Evolutionary conservation across 2,797 vertebrate species (phyloP).

Genomic region (Phylloscopus collybita): DNA sequence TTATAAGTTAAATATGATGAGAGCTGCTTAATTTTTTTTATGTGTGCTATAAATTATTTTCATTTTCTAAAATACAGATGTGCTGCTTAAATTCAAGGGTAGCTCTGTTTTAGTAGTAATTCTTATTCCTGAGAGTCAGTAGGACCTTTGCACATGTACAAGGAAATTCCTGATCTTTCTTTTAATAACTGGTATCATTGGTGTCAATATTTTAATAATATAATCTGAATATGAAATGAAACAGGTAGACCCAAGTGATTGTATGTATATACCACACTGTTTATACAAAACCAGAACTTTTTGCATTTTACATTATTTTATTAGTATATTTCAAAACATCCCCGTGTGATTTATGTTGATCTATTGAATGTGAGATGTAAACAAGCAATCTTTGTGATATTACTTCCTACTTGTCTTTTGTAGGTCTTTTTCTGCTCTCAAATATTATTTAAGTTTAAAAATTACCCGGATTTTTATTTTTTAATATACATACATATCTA

Average conservation of each 20-base stretch:
- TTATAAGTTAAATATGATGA: neutral
- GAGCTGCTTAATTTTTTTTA: neutral
- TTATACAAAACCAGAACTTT: neutral
- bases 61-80: neutral
- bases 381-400: neutral
- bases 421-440: neutral
- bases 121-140: neutral
- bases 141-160: neutral
- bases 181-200: rapidly evolving
- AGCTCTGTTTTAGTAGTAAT: neutral
- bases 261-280: neutral
- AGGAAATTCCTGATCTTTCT: neutral
- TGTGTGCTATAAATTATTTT: neutral
- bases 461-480: neutral
- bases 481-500: neutral
- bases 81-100: neutral
- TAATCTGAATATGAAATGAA: neutral
- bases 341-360: neutral
- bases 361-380: neutral
- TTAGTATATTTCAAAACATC: neutral
- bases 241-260: neutral
- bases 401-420: neutral
- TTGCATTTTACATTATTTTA: neutral
- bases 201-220: neutral
- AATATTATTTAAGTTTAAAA: neutral